Base-by-base conservation (phyloP, 2,113 vertebrate species). In the Dasyprocta punctata region DNA sequence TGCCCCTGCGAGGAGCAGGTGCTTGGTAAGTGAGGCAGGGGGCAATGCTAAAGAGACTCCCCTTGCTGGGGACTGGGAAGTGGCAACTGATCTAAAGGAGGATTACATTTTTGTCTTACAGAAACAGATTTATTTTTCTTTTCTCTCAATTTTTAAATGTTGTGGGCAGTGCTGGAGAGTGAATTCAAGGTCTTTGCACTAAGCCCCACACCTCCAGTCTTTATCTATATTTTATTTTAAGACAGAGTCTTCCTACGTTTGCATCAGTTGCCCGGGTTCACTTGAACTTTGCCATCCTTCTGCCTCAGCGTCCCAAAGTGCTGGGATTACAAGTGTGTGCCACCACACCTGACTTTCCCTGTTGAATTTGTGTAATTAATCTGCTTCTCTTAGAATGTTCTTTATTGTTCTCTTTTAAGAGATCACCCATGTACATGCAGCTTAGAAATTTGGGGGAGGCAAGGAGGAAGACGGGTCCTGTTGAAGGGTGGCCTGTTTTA, bases 11-110 rank as follows among this genome's bases (percentile, higher is more conserved):
- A n/a, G 52, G 24, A 19, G 54, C 1, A 0, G 13, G 44, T 1
- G 20, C 3, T 17, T 6, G 10, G 26, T 44, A 2, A 2, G 5
- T 5, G 38, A 7, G 49, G 19, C 5, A 0, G 17, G 14, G 0
- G 24, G 16, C 1, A n/a, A 0, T 67, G 2, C 52, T 4, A 11
- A 49, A 24, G 30, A 1, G 24, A 38, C 1, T 13, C 49, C 10
- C 3, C 56, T n/a, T 6, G 0, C 12, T 67, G 28, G 41, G 65
- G 22, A 38, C 24, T 36, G 0, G 22, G 20, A 49, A 20, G 26
- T 60, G 47, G 28, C 67, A 78, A 1, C n/a, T 56, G 52, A 54
- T 33, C 44, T 12, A 75, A 30, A 44, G n/a, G 26, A 69, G 28
- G 38, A 28, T 49, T 30, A 11, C 0, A 1, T 44, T 28, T 83